Base-by-base conservation (phyloP, 1,140 invertebrate species). In the Diachasmimorpha longicaudata region DNA sequence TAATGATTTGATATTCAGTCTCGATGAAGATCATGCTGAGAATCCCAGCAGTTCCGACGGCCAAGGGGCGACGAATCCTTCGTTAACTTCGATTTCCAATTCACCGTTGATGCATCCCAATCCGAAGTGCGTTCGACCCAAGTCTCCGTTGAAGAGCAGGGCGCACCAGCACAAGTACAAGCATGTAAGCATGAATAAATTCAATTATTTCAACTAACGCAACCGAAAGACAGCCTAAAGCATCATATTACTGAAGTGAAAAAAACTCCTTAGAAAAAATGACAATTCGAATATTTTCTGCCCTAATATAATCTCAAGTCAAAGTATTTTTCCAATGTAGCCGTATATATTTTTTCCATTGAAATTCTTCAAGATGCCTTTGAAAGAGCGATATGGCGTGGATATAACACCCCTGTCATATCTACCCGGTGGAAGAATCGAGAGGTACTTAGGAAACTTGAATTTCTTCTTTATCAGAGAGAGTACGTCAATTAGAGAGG, bases 391-490 rank as follows among this genome's bases (percentile, higher is more conserved):
- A 76, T 93, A 93, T 82, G 94, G 94, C 0, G 94, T 97, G 8
- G 95, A 97, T 80, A 93, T 98, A 78, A 97, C 96, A 0, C 95
- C 96, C 0, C 88, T 97, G 39, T 93, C 94, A 55, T 94, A 93
- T 81, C 90, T 98, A 76, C 94, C 95, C 14, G 95, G 96, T 75
- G 94, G 93, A 0, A 91, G 91, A 74, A 95, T 96, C 72, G 93
- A 96, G 72, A 92, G 93, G 77, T 97, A 98, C 85, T 89, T 98
- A 73, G 97, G 97, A 72, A 97, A 98, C 86, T 90, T 98, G 69
- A 97, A 98, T 84, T 97, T 98, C 84, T 97, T 98, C 88, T 97
- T 99, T 81, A 98, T 99, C 77, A 90, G 97, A 70, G 97, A 99
- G 90, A 96, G 95, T 74, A 98, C 96, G 0, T 96, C 95, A 37